Percentiles rank a stretch among this genome's conserved stretches.
Evolutionary conservation across 2,113 vertebrate species (phyloP).

Genomic region (Myiozetetes cayanensis): DNA sequence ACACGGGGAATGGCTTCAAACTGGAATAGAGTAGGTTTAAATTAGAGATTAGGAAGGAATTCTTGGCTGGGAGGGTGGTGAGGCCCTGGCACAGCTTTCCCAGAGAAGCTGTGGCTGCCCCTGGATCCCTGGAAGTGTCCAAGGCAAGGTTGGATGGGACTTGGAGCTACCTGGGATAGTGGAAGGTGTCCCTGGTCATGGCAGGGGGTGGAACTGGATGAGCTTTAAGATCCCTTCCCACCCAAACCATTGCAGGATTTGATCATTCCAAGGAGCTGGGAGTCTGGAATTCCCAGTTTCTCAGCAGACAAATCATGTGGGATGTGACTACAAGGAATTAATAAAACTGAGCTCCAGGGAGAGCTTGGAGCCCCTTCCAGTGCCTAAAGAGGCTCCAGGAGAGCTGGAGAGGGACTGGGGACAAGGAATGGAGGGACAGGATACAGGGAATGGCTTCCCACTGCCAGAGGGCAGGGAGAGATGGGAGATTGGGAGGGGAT

Average conservation of each 20-base stretch:
- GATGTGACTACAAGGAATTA: too few species aligned
- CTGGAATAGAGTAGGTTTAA: rapidly evolving
- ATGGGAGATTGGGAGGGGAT: neutral
- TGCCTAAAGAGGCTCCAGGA: too few species aligned
- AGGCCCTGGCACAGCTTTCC: neutral
- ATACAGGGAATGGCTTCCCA: too few species aligned
- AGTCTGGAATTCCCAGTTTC: too few species aligned
- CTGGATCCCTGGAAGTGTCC: neutral
- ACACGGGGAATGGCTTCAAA: neutral
- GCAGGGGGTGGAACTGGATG: neutral
- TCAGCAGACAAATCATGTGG: too few species aligned
- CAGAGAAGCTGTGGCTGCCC: neutral
- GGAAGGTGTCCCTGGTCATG: neutral
- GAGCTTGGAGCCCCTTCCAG: too few species aligned
- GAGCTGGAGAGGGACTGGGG: too few species aligned
- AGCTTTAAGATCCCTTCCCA: neutral
- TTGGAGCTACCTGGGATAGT: neutral
- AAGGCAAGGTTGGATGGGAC: neutral
- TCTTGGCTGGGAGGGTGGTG: neutral
- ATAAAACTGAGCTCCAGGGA: too few species aligned
- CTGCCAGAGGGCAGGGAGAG: too few species aligned
- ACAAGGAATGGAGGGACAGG: too few species aligned
- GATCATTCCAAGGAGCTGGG: too few species aligned
- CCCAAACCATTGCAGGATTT: neutral
- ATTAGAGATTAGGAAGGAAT: neutral